A percentile compares a stretch with the other conserved stretches of the same genome.
Conservation (phyloP, 2,888 invertebrate species). For the Eupithecia centaureata region DNA sequence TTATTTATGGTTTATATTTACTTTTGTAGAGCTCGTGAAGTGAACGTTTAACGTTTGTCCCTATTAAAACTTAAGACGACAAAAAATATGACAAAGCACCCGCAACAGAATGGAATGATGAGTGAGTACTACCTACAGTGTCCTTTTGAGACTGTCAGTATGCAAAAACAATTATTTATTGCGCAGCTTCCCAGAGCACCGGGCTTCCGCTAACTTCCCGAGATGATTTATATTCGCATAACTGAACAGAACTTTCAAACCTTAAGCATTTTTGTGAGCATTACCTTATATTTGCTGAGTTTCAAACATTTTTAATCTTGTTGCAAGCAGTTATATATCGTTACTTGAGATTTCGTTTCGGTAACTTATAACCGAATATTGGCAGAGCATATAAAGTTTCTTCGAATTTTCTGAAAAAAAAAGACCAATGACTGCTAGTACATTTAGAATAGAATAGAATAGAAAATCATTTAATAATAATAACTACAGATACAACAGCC, state of each 20-base stretch:
- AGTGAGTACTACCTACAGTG: constrained; percentile 21
- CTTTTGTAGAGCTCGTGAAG: background rate
- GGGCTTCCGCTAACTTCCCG: constrained; percentile 52
- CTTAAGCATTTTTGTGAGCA: constrained; percentile 41
- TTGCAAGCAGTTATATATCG: background rate
- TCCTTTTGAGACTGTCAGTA: constrained; percentile 45
- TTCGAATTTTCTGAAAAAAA: no score
- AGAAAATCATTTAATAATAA: no score
- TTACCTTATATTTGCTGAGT: constrained; percentile 3
- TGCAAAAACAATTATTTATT: constrained; percentile 60
- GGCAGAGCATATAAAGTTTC: background rate
- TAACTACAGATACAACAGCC: no score
- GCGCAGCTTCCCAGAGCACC: constrained; percentile 49
- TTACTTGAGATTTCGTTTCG: background rate
- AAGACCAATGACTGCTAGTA: no score
- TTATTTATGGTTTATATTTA: background rate
- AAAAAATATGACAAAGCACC: constrained; percentile 28
- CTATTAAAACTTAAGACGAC: constrained; percentile 3
- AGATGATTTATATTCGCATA: constrained; percentile 59
- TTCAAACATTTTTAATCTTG: constrained; percentile 10
- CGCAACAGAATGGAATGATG: constrained; percentile 26
- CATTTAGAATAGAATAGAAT: no score
- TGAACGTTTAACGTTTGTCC: background rate
- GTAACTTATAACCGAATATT: background rate
- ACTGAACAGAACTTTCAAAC: constrained; percentile 49